Conservation (phyloP, 2,888 invertebrate genomes). For the Tetheella fluctuosa region DNA sequence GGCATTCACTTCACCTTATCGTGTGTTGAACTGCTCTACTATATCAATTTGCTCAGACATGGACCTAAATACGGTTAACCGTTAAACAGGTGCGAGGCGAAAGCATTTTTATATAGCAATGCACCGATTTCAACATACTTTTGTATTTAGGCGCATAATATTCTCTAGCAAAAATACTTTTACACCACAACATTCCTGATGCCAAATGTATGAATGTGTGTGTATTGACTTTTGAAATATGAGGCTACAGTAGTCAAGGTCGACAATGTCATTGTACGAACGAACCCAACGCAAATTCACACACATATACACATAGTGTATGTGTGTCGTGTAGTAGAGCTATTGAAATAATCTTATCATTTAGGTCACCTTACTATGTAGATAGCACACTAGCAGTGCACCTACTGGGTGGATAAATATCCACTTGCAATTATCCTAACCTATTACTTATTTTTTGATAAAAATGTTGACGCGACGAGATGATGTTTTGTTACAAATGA, state of each 20-base stretch:
- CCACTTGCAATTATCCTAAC: slow-evolving; percentile 29
- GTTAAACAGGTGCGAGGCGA: background rate
- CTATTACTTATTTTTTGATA: slow-evolving; percentile 21
- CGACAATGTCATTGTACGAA: slow-evolving; percentile 82
- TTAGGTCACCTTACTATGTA: slow-evolving; percentile 83
- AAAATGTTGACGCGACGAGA: background rate
- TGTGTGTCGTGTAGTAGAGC: slow-evolving; percentile 55
- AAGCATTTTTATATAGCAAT: slow-evolving; percentile 22
- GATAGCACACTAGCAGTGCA: slow-evolving; percentile 66
- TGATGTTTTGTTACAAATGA: background rate
- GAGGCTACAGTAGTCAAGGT: slow-evolving; percentile 79
- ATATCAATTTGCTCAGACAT: slow-evolving; percentile 53
- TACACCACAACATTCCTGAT: slow-evolving; percentile 52
- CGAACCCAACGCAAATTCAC: slow-evolving; percentile 68
- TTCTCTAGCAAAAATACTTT: slow-evolving; percentile 36
- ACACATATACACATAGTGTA: slow-evolving; percentile 51
- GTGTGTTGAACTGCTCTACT: slow-evolving; percentile 78
- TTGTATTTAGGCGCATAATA: slow-evolving; percentile 55
- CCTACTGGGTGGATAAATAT: slow-evolving; percentile 43
- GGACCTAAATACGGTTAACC: slow-evolving; percentile 34
- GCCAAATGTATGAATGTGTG: slow-evolving; percentile 38
- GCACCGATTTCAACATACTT: slow-evolving; percentile 33
- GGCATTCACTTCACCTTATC: slow-evolving; percentile 76
- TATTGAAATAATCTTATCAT: slow-evolving; percentile 83
- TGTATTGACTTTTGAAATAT: slow-evolving; percentile 59